Evolutionary conservation across 2,113 vertebrate genomes (phyloP).

Genomic region (Serilophus lunatus): DNA sequence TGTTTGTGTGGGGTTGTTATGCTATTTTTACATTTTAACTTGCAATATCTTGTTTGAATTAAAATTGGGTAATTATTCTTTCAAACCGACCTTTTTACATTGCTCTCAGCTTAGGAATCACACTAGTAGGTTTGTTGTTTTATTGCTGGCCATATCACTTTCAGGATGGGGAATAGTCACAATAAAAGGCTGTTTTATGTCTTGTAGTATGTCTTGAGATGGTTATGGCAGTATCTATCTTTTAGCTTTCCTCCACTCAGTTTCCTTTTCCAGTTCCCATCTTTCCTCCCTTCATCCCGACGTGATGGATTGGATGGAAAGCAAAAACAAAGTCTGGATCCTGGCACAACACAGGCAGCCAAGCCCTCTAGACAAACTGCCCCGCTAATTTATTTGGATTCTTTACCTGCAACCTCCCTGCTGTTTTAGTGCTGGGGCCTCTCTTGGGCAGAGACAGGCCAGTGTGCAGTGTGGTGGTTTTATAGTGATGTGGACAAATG

Average conservation of each 20-base stretch:
- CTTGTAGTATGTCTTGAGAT: background rate
- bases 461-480: background rate
- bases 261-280: background rate
- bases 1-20: background rate
- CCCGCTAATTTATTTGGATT: background rate
- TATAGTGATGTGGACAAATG: slow-evolving; percentile 32
- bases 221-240: background rate
- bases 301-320: background rate
- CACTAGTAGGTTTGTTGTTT: background rate
- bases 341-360: background rate
- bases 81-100: background rate
- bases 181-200: background rate
- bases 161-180: background rate
- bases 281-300: background rate
- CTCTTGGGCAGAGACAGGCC: background rate
- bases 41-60: background rate
- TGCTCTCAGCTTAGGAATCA: background rate
- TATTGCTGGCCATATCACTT: background rate
- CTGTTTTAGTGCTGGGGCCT: slow-evolving; percentile 44
- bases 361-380: background rate
- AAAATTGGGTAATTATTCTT: background rate
- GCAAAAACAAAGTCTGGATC: background rate
- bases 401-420: slow-evolving; percentile 34
- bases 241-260: background rate
- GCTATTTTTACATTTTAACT: background rate